Evolutionary conservation across 1,140 invertebrate species (phyloP).

Genomic region (Drosophila rhopaloa): DNA sequence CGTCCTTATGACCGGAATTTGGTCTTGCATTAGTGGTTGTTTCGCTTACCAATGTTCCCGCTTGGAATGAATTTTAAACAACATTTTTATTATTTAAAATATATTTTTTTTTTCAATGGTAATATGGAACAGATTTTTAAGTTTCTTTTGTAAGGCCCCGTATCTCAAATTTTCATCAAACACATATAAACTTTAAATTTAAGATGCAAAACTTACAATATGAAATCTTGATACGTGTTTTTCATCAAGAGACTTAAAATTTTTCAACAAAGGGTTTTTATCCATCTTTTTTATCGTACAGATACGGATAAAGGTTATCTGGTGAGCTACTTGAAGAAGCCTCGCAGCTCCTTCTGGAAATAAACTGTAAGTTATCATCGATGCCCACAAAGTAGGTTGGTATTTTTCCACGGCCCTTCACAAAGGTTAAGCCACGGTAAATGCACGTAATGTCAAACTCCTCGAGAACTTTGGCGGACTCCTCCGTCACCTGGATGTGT

Average conservation of each 20-base stretch:
- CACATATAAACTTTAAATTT: background rate
- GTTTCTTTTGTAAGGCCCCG: background rate
- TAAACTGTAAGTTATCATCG: background rate
- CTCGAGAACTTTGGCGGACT: conserved; percentile 89
- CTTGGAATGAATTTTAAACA: no score
- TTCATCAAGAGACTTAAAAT: no score
- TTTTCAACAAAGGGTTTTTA: no score
- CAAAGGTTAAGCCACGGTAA: conserved; percentile 29
- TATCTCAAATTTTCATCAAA: background rate
- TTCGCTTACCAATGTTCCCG: no score
- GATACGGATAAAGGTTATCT: no score
- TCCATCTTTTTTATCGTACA: background rate
- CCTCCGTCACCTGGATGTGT: conserved; percentile 91
- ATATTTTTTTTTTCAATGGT: no score
- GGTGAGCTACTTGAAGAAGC: no score
- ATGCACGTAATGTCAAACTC: conserved; percentile 30
- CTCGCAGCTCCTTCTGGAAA: background rate
- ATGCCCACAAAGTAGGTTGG: conserved; percentile 40
- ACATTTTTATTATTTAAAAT: no score
- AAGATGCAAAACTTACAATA: background rate
- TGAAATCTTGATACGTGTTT: no score
- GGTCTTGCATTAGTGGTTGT: no score
- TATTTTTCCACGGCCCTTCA: conserved; percentile 30
- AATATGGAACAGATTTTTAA: no score
- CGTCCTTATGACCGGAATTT: no score